Evolutionary conservation across 2,797 vertebrate genomes (phyloP).

Genomic region (Hypotaenidia philippensis): DNA sequence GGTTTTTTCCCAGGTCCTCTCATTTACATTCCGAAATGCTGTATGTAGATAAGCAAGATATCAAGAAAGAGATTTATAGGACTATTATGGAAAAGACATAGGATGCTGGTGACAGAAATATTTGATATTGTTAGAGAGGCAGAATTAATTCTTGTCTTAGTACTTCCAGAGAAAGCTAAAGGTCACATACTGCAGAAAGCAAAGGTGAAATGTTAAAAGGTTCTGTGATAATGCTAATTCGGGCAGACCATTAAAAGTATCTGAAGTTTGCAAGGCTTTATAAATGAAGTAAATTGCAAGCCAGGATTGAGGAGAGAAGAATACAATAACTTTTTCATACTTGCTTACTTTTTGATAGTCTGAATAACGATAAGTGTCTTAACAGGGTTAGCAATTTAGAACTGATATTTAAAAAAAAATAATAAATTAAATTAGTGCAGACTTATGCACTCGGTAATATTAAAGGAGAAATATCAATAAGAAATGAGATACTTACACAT

Average conservation of each 20-base stretch:
- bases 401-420: neutral
- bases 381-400: neutral
- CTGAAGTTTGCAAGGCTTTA: neutral
- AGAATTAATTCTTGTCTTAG: conserved; percentile 14
- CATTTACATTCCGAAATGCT: neutral
- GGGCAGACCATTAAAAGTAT: neutral
- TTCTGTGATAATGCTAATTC: neutral
- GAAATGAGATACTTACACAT: conserved; percentile 36
- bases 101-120: neutral
- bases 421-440: neutral
- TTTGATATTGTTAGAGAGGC: neutral
- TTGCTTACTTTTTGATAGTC: neutral
- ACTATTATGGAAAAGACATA: neutral
- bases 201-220: conserved; percentile 3
- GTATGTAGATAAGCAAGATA: neutral
- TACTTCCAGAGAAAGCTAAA: conserved; percentile 16
- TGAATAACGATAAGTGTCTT: neutral
- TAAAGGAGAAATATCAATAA: conserved; percentile 38
- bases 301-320: neutral
- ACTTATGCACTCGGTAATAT: neutral
- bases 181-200: neutral
- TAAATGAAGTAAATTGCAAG: neutral
- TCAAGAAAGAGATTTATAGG: neutral
- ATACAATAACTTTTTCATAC: neutral
- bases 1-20: neutral